A percentile compares a stretch with the other conserved stretches of the same genome.
phyloP scores from a whole-genome alignment of 2,888 invertebrate genomes.

The Bimastos eiseni region DNA sequence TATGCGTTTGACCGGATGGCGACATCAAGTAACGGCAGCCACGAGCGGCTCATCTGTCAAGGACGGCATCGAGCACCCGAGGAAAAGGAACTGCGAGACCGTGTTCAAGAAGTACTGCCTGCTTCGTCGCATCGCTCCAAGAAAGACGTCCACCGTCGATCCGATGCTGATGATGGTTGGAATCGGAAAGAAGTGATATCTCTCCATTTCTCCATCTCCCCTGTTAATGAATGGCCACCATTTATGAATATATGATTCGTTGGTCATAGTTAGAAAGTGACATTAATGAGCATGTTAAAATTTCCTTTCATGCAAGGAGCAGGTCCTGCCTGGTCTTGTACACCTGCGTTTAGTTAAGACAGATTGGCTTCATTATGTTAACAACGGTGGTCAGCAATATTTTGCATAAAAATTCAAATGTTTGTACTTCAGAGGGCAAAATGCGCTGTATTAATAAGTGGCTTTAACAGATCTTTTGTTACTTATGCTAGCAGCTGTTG shows the following conservation, averaged over 20 bases:
- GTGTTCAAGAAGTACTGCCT: background rate
- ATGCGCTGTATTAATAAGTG: background rate
- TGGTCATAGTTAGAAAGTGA: background rate
- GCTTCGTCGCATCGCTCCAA: background rate
- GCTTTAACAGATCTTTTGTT: background rate
- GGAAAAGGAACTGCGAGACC: background rate
- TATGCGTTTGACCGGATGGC: background rate
- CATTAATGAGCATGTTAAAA: background rate
- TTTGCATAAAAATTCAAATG: too few species aligned
- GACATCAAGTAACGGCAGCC: background rate
- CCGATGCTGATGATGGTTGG: constrained; percentile 26
- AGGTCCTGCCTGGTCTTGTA: background rate
- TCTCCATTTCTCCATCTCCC: background rate
- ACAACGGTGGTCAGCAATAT: background rate
- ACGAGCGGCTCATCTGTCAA: background rate
- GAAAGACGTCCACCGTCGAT: constrained; percentile 13
- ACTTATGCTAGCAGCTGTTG: background rate
- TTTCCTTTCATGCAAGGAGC: background rate
- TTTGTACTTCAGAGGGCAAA: too few species aligned
- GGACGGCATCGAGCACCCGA: background rate
- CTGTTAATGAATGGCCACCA: background rate
- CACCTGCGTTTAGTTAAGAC: background rate
- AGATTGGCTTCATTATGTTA: too few species aligned
- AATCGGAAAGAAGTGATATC: background rate
- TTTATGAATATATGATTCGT: background rate